phyloP scores from a whole-genome alignment of 1,140 invertebrate genomes.

The Drosophila trapezifrons region DNA sequence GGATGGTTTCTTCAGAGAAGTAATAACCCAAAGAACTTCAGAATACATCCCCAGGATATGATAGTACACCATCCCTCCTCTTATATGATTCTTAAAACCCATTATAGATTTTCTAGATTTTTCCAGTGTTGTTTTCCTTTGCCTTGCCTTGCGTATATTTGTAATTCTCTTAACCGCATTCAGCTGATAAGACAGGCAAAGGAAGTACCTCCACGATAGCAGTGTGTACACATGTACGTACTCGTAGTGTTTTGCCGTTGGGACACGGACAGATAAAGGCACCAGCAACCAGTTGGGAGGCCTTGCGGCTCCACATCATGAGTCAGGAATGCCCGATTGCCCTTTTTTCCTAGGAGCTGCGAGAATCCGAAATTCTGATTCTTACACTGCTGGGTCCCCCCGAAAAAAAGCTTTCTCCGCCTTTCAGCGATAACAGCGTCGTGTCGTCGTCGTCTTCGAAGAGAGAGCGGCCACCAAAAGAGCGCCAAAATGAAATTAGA shows the following conservation, averaged over 20 bases:
- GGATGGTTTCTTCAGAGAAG: not conserved
- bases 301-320: conserved; percentile 33
- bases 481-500: conserved; percentile 7
- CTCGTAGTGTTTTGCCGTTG: conserved; percentile 21
- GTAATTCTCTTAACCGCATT: conserved; percentile 39
- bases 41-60: not conserved
- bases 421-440: conserved; percentile 38
- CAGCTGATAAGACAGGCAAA: conserved; percentile 62
- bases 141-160: conserved; percentile 19
- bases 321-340: conserved; percentile 49
- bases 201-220: conserved; percentile 55
- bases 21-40: not conserved
- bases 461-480: conserved; percentile 2
- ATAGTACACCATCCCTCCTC: not conserved
- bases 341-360: conserved; percentile 41
- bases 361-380: conserved; percentile 17
- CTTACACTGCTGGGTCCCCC: not conserved
- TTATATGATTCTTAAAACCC: not conserved
- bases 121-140: conserved; percentile 11
- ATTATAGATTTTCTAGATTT: not conserved
- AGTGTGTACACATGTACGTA: conserved; percentile 11
- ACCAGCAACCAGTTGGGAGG: conserved; percentile 30
- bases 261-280: conserved; percentile 66
- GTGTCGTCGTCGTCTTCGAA: not conserved
- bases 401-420: conserved; percentile 44